Conservation (phyloP, 92 coral and sea anemone genomes). For the Phenganax subtilis region DNA sequence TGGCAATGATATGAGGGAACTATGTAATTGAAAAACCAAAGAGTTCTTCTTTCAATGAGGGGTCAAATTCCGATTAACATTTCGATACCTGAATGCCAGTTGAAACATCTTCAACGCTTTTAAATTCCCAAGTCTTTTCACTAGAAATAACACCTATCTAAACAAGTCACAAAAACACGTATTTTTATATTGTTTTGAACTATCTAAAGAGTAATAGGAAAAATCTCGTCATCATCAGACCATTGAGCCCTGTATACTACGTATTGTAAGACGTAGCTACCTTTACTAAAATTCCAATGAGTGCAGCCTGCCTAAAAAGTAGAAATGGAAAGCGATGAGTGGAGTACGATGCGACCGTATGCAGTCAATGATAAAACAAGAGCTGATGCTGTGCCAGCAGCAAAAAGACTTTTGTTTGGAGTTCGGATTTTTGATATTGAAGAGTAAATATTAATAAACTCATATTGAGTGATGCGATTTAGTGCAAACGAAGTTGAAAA, state of each 20-base stretch:
- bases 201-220: too few species aligned
- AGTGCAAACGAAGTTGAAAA: too few species aligned
- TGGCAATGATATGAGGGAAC: too few species aligned
- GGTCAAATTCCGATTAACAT: too few species aligned
- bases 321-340: neutral
- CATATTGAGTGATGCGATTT: too few species aligned
- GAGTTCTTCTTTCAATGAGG: too few species aligned
- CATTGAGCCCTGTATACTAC: too few species aligned
- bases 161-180: neutral
- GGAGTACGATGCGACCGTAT: neutral
- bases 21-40: too few species aligned
- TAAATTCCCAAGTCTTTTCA: conserved; percentile 75
- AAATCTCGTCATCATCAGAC: too few species aligned
- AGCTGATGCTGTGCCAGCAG: neutral
- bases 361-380: neutral
- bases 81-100: conserved; percentile 72
- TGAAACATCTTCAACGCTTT: conserved; percentile 75
- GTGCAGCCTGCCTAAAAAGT: conserved; percentile 67
- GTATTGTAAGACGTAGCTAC: conserved; percentile 32
- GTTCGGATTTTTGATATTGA: neutral
- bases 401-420: neutral
- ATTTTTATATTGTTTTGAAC: too few species aligned
- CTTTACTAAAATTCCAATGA: conserved; percentile 82
- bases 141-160: conserved; percentile 79
- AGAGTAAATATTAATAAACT: neutral